Base-by-base conservation (phyloP, 2,888 invertebrate species). In the Nomada hirtipes region DNA sequence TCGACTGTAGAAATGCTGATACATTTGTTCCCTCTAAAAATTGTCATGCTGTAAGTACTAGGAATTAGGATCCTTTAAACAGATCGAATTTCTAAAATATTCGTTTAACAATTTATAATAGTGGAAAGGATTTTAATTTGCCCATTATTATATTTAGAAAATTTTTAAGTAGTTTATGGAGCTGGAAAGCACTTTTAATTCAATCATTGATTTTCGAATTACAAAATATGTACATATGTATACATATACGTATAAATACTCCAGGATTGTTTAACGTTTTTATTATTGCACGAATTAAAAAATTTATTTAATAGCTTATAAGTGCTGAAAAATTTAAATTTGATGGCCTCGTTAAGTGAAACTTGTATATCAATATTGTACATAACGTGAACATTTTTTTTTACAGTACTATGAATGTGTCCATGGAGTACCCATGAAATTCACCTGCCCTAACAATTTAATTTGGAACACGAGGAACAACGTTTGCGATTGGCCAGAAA, bases 401-500 rank as follows among this genome's bases (percentile, higher is more conserved):
- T 94, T 94, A 63, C 94, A 98, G 97, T 98, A 98, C 91, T 98
- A 97, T 94, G 96, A 97, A 81, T 98, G 98, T 92, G 97, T 97
- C 29, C 96, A 97, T 92, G 97, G 97, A 7, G 96, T 96, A 90
- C 96, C 96, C 4, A 94, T 96, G 67, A 96, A 96, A 87, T 97
- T 97, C 91, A 94, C 95, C 18, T 98, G 98, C 91, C 95, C 96
- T 85, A 94, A 95, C 0, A 97, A 97, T 36, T 96, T 97, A 0
- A 96, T 97, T 4, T 98, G 96, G 95, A 97, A 98, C 90, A 95
- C 95, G 0, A 94, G 95, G 42, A 94, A 95, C 60, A 95, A 96
- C 89, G 96, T 97, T 20, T 98, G 98, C 92, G 98, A 97, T 93
- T 98, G 98, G 98, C 97, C 97, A 0, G 95, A 95, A 80, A 96